Evolutionary conservation across 2,113 vertebrate genomes (phyloP).

Genomic region (Sinocyclocheilus anophthalmus): DNA sequence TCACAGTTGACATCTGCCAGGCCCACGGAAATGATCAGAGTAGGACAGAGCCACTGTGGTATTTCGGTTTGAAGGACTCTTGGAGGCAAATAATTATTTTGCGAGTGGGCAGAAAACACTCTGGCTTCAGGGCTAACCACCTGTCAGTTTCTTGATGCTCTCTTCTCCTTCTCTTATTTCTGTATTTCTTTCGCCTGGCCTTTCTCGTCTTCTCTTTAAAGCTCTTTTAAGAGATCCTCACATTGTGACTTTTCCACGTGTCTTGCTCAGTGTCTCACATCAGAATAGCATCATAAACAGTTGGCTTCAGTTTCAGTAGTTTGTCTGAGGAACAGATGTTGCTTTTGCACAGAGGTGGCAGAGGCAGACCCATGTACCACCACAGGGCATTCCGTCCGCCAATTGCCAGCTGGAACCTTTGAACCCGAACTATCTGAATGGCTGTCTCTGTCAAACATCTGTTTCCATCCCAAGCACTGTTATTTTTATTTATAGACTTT

Average conservation of each 20-base stretch:
- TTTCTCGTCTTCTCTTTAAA: background rate
- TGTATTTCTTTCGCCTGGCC: background rate
- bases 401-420: slow-evolving; percentile 34
- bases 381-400: slow-evolving; percentile 37
- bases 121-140: background rate
- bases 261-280: slow-evolving; percentile 9
- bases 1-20: slow-evolving; percentile 2
- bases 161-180: background rate
- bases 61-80: slow-evolving; percentile 18
- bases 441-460: slow-evolving; percentile 43
- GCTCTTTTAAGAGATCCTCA: slow-evolving; percentile 2
- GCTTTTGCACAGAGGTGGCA: slow-evolving; percentile 46
- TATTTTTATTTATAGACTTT: slow-evolving; percentile 38
- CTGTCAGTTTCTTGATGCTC: background rate
- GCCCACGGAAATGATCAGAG: background rate
- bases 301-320: slow-evolving; percentile 42
- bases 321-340: slow-evolving; percentile 55
- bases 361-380: slow-evolving; percentile 43
- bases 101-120: background rate
- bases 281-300: slow-evolving; percentile 31
- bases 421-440: slow-evolving; percentile 32
- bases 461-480: background rate
- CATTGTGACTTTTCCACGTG: background rate
- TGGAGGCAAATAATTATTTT: slow-evolving; percentile 3
- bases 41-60: background rate